Evolutionary conservation across 2,888 invertebrate genomes (phyloP).

Genomic region (Polydrusus pterygomalis): DNA sequence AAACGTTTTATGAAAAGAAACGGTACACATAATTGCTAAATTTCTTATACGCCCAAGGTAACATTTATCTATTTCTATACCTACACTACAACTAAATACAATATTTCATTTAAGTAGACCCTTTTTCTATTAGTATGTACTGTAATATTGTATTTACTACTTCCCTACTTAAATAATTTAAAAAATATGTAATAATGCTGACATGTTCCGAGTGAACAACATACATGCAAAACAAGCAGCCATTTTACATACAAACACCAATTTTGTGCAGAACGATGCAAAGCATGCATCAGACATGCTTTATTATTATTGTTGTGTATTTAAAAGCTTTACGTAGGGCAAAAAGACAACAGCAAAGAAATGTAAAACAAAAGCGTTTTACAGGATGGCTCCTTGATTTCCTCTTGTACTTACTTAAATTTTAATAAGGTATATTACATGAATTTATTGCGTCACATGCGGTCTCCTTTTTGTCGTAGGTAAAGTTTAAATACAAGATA

Average conservation of each 20-base stretch:
- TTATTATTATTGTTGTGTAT: background rate
- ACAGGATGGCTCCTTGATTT: too few species aligned
- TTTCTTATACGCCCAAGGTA: background rate
- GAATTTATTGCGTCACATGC: too few species aligned
- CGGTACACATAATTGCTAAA: too few species aligned
- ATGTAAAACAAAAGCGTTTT: too few species aligned
- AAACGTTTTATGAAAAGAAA: too few species aligned
- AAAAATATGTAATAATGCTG: constrained; percentile 11
- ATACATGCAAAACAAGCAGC: constrained; percentile 18
- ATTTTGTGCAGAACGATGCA: constrained; percentile 32
- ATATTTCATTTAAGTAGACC: background rate
- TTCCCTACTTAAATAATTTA: background rate
- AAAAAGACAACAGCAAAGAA: background rate
- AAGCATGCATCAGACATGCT: constrained; percentile 16
- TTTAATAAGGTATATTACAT: too few species aligned
- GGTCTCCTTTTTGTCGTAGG: too few species aligned
- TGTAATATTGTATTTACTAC: constrained; percentile 4
- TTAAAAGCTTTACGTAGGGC: background rate
- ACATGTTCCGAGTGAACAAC: constrained; percentile 1
- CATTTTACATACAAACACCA: background rate
- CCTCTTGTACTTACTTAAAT: too few species aligned
- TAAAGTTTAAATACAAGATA: too few species aligned
- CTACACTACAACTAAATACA: background rate
- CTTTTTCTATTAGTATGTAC: background rate
- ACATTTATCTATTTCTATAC: constrained; percentile 3